Conservation (phyloP, 92 coral and sea anemone genomes). For the Pocillopora grandis region DNA sequence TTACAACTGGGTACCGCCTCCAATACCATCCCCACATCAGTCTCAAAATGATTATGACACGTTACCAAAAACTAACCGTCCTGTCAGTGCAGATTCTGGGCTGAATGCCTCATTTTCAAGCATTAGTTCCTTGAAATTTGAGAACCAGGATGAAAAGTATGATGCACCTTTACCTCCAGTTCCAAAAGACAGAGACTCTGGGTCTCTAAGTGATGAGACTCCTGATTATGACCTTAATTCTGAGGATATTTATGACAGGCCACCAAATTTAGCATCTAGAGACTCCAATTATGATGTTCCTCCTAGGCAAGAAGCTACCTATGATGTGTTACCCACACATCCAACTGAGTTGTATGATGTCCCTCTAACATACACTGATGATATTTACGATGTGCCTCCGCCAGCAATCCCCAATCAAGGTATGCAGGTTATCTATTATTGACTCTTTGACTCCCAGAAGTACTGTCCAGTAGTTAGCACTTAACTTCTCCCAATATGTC, state of each 20-base stretch:
- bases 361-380: constrained; percentile 45
- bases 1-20: constrained; percentile 46
- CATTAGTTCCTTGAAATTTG: constrained; percentile 35
- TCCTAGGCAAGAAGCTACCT: constrained; percentile 36
- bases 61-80: constrained; percentile 29
- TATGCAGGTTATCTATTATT: background rate
- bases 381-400: constrained; percentile 60
- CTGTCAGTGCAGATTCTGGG: constrained; percentile 47
- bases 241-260: constrained; percentile 29
- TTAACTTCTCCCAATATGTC: no score
- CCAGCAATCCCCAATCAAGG: constrained; percentile 18
- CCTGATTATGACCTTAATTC: constrained; percentile 25
- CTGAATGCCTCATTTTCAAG: constrained; percentile 43
- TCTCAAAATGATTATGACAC: constrained; percentile 30
- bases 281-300: constrained; percentile 70
- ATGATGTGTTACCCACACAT: constrained; percentile 39
- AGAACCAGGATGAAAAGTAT: constrained; percentile 14
- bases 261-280: constrained; percentile 26
- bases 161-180: constrained; percentile 34
- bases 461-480: no score
- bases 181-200: constrained; percentile 35
- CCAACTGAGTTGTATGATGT: constrained; percentile 54
- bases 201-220: constrained; percentile 42
- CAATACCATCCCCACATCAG: constrained; percentile 30
- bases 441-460: background rate